These are phyloP conservation scores for Podotricha telesiphe DNA, from an alignment of 2,888 invertebrate species.

Conservation along the genomic window DNA sequence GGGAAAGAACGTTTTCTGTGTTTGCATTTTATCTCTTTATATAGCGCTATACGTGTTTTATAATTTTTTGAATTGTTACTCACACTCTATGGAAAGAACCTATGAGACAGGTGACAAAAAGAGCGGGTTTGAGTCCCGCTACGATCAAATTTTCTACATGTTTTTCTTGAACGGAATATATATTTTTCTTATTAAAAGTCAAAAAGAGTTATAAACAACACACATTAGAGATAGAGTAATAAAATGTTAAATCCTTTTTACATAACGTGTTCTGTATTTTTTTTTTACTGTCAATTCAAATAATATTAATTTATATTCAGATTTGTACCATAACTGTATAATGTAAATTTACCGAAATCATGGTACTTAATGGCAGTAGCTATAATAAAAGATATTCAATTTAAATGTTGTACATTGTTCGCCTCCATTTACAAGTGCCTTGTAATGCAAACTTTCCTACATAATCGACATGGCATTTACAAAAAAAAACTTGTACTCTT, in stretches of 20 bases:
- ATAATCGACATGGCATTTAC: conserved; percentile 9
- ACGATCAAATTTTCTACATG: too few relatives aligned
- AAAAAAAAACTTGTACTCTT: not conserved
- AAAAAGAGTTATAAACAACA: not conserved
- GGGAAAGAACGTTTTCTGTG: conserved; percentile 27
- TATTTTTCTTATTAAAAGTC: not conserved
- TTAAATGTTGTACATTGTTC: too few relatives aligned
- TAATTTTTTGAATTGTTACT: too few relatives aligned
- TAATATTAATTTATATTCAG: not conserved
- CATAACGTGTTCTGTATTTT: not conserved
- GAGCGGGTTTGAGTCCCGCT: too few relatives aligned
- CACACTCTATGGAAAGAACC: too few relatives aligned
- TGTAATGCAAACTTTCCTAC: conserved; percentile 28
- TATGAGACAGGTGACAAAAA: too few relatives aligned
- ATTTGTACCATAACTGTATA: not conserved
- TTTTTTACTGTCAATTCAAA: not conserved
- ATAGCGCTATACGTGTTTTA: not conserved
- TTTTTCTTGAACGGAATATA: too few relatives aligned
- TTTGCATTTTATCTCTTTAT: conserved; percentile 2
- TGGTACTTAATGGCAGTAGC: conserved; percentile 22
- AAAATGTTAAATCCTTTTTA: not conserved
- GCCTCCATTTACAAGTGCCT: conserved; percentile 24
- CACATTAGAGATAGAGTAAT: not conserved
- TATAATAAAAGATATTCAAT: conserved; percentile 19
- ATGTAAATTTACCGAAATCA: not conserved